Evolutionary conservation across 2,797 vertebrate species (phyloP).

Genomic region (Momotus momota): DNA sequence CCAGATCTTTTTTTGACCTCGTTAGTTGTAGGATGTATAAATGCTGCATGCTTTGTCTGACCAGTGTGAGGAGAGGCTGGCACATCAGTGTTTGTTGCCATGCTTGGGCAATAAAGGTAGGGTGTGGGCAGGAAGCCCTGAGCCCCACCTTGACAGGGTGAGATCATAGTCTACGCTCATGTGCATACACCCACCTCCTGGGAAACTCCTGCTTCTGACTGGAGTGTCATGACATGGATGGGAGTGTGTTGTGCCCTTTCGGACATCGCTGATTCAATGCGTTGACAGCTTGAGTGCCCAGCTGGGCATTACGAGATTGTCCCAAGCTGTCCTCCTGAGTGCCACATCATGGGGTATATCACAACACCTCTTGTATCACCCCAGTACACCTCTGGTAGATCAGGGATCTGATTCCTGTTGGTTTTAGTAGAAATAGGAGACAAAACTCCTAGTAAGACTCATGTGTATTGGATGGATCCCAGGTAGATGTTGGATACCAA

Average conservation of each 20-base stretch:
- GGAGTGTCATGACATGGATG: no score
- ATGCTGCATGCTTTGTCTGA: fast-evolving
- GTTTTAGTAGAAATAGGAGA: background rate
- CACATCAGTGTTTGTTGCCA: background rate
- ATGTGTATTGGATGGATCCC: background rate
- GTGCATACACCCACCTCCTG: background rate
- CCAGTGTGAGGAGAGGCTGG: background rate
- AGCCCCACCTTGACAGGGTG: background rate
- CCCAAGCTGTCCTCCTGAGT: background rate
- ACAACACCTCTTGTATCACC: background rate
- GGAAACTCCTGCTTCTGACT: background rate
- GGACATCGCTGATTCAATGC: background rate
- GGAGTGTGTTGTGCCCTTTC: background rate
- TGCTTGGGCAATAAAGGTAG: background rate
- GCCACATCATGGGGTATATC: no score
- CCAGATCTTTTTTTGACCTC: background rate
- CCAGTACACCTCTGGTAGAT: background rate
- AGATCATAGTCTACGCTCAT: background rate
- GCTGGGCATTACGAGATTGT: background rate
- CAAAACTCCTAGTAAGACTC: background rate
- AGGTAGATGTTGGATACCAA: background rate
- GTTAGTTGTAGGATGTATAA: background rate
- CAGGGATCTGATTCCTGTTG: background rate
- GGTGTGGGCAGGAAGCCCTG: background rate
- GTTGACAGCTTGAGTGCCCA: background rate